These are phyloP conservation scores for Craseonycteris thonglongyai DNA, from an alignment of 2,113 vertebrate species.

Conservation along the genomic window DNA sequence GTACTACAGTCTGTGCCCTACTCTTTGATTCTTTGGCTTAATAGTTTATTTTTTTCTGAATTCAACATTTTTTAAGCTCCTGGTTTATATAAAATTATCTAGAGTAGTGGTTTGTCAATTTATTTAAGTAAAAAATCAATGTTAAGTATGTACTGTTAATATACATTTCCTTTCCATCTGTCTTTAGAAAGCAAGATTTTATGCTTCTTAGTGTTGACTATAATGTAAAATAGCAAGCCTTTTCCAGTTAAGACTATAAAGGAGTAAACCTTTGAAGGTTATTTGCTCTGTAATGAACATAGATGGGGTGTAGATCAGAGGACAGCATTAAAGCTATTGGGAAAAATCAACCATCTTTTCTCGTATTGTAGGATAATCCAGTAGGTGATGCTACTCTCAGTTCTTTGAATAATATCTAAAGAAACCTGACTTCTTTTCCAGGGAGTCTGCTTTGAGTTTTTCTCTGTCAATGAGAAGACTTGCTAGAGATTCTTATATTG, in stretches of 20 bases:
- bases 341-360: constrained; percentile 43
- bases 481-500: neutral
- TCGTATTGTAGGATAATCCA: neutral
- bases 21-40: neutral
- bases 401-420: constrained; percentile 56
- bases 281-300: constrained; percentile 46
- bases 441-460: constrained; percentile 60
- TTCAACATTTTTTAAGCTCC: neutral
- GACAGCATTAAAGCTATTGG: constrained; percentile 31
- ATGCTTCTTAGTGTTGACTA: neutral
- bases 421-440: constrained; percentile 64
- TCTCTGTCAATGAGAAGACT: neutral
- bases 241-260: no score
- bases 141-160: neutral
- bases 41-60: neutral
- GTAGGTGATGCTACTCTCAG: constrained; percentile 44
- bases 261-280: constrained; percentile 5
- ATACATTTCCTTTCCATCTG: neutral
- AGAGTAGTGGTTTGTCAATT: neutral
- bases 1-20: neutral
- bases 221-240: no score
- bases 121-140: neutral
- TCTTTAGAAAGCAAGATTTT: neutral
- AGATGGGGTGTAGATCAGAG: constrained; percentile 34
- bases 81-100: constrained; percentile 36